Evolutionary conservation across 2,113 vertebrate genomes (phyloP).

Genomic region (Thamnaconus septentrionalis): DNA sequence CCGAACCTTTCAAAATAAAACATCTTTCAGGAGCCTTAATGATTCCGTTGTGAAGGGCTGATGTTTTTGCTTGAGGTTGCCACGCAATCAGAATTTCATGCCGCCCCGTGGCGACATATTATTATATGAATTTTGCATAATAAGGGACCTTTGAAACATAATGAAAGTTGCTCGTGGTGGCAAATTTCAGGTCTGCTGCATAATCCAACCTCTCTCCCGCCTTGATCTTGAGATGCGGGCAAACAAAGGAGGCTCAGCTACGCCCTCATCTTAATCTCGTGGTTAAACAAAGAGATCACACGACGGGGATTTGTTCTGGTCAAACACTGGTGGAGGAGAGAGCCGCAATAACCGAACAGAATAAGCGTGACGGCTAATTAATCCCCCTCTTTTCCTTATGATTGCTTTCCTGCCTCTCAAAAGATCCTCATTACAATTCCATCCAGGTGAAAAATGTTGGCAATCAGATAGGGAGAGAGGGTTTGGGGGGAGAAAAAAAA

Average conservation of each 20-base stretch:
- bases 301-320: conserved; percentile 20
- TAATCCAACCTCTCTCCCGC: neutral
- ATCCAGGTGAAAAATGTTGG: conserved; percentile 52
- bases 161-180: no score
- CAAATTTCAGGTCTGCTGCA: no score
- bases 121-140: no score
- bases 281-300: conserved; percentile 30
- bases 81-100: no score
- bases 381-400: conserved; percentile 38
- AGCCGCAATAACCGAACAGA: conserved; percentile 38
- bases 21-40: no score
- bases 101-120: no score
- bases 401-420: conserved; percentile 48
- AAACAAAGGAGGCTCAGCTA: conserved; percentile 28
- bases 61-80: no score
- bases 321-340: conserved; percentile 7
- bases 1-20: no score
- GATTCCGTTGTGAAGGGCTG: no score
- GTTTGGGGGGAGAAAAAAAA: neutral
- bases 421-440: conserved; percentile 56
- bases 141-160: no score
- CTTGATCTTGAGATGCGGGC: conserved; percentile 25
- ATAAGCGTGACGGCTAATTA: conserved; percentile 54
- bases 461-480: conserved; percentile 13
- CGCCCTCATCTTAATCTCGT: conserved; percentile 36